Evolutionary conservation across 2,888 invertebrate genomes (phyloP).

Genomic region (Hofmannophila pseudospretella): DNA sequence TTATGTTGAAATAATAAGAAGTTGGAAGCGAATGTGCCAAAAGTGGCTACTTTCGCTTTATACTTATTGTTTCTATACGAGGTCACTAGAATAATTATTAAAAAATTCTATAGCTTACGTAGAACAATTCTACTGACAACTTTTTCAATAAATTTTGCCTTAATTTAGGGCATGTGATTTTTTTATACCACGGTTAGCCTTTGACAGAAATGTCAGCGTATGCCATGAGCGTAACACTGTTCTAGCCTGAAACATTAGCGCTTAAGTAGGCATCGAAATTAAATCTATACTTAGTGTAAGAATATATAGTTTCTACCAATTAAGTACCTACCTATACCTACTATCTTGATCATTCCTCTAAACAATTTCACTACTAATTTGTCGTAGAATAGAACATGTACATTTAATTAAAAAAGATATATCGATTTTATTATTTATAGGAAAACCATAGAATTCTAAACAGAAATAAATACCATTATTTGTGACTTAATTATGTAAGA

Average conservation of each 20-base stretch:
- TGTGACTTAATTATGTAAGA: constrained; percentile 14
- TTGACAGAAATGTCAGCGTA: too few relatives aligned
- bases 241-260: constrained; percentile 27
- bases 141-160: too few relatives aligned
- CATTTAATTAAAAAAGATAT: constrained; percentile 37
- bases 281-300: constrained; percentile 26
- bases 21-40: too few relatives aligned
- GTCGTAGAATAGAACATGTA: constrained; percentile 78
- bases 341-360: constrained; percentile 10
- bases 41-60: too few relatives aligned
- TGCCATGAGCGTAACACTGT: too few relatives aligned
- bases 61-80: too few relatives aligned
- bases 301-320: constrained; percentile 19
- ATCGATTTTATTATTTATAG: constrained; percentile 72
- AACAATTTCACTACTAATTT: constrained; percentile 31
- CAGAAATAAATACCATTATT: constrained; percentile 31
- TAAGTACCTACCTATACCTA: constrained; percentile 1
- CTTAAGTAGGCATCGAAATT: constrained; percentile 48
- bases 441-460: constrained; percentile 35
- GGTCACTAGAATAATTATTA: too few relatives aligned
- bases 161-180: too few relatives aligned
- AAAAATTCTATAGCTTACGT: too few relatives aligned
- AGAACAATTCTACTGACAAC: too few relatives aligned
- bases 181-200: too few relatives aligned
- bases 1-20: too few relatives aligned